phyloP scores from a whole-genome alignment of 2,797 vertebrate species.

The Taeniopygia guttata region DNA sequence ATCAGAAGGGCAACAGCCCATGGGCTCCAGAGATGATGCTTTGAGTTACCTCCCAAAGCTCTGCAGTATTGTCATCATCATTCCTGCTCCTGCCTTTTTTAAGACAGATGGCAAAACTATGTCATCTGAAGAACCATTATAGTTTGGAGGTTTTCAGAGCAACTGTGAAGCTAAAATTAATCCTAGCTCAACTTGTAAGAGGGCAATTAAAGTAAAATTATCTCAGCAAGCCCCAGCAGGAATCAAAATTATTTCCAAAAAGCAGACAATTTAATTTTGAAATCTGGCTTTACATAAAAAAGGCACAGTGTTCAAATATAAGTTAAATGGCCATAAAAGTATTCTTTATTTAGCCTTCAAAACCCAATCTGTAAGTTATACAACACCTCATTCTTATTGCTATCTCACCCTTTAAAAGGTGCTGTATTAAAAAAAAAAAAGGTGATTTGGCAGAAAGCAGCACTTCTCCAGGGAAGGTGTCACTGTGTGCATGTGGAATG shows the following conservation, averaged over 20 bases:
- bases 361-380: background rate
- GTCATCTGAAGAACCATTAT: conserved; percentile 7
- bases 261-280: background rate
- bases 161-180: conserved; percentile 55
- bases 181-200: background rate
- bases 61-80: background rate
- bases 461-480: background rate
- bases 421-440: background rate
- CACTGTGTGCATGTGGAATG: background rate
- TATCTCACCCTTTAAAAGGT: background rate
- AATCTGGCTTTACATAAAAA: background rate
- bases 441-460: background rate
- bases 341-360: background rate
- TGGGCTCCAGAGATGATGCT: background rate
- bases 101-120: conserved; percentile 13
- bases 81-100: background rate
- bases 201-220: conserved; percentile 11
- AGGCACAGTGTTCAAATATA: background rate
- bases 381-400: background rate
- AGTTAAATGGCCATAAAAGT: background rate
- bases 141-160: conserved; percentile 27
- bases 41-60: background rate
- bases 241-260: background rate
- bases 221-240: background rate
- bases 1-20: background rate